These are phyloP conservation scores for Sapayoa aenigma DNA, from an alignment of 2,113 vertebrate species.

Conservation along the genomic window DNA sequence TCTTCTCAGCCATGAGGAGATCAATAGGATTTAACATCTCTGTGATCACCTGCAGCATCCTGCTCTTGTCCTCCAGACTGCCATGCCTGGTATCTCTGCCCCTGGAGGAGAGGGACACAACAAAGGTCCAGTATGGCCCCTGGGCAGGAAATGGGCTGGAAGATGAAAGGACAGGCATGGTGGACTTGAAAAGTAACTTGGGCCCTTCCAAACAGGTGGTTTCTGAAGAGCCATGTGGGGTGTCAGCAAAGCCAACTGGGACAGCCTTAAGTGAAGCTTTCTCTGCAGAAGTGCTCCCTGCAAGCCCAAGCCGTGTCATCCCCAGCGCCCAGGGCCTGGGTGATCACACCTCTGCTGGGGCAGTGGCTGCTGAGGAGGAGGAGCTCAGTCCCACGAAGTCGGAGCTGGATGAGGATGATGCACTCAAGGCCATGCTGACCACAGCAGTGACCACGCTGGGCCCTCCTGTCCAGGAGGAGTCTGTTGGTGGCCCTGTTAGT, in stretches of 20 bases:
- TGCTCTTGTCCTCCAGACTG: slow-evolving; percentile 44
- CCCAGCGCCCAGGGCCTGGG: not conserved
- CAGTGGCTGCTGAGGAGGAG: not conserved
- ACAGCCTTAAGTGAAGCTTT: not conserved
- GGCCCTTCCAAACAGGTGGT: not conserved
- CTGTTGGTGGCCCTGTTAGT: not conserved
- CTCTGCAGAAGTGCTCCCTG: not conserved
- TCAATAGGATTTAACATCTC: not conserved
- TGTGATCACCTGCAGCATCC: slow-evolving; percentile 60
- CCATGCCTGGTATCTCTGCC: slow-evolving; percentile 52
- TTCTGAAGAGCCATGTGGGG: slow-evolving; percentile 7
- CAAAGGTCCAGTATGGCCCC: not conserved
- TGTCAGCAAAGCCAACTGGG: not conserved
- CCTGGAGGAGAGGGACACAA: not conserved
- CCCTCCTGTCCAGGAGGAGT: not conserved
- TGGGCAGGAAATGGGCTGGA: not conserved
- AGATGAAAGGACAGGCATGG: not conserved
- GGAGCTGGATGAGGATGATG: not conserved
- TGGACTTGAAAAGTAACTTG: not conserved
- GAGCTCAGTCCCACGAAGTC: not conserved
- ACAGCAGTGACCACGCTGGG: not conserved
- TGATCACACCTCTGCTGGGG: not conserved
- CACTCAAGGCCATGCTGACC: slow-evolving; percentile 23
- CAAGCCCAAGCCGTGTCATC: not conserved
- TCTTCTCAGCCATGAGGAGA: slow-evolving; percentile 66